These are phyloP conservation scores for Hylomyscus alleni DNA, from an alignment of 2,797 vertebrate species.

Conservation along the genomic window DNA sequence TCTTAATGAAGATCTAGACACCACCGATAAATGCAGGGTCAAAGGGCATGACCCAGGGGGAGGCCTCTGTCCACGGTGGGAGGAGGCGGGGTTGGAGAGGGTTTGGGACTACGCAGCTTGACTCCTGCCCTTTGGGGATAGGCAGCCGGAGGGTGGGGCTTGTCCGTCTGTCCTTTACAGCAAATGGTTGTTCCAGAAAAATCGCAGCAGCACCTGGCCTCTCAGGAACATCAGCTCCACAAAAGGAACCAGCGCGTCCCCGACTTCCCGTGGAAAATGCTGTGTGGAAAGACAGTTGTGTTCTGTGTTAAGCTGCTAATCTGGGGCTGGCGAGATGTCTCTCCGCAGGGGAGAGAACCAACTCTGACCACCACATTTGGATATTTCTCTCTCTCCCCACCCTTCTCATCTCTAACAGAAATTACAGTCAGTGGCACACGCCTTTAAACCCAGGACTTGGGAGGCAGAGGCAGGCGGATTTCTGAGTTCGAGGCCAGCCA, in stretches of 20 bases:
- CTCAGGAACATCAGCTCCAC: constrained; percentile 49
- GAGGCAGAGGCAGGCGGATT: no score
- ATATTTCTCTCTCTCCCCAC: no score
- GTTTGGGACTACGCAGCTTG: neutral
- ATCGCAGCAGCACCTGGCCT: neutral
- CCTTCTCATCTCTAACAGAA: neutral
- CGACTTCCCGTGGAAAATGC: constrained; percentile 51
- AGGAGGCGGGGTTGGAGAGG: neutral
- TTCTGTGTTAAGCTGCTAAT: neutral
- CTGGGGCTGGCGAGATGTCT: neutral
- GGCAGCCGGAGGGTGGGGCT: neutral
- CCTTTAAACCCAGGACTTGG: no score
- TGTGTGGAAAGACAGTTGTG: constrained; percentile 28
- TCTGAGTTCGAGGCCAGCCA: no score
- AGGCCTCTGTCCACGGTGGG: neutral
- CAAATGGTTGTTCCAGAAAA: constrained; percentile 62
- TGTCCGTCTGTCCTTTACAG: constrained; percentile 16
- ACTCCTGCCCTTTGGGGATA: neutral
- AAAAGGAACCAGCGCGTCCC: constrained; percentile 15
- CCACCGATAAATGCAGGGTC: neutral
- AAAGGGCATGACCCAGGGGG: neutral
- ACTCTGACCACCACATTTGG: neutral
- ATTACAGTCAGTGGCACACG: neutral
- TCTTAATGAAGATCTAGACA: neutral
- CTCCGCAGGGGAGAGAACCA: neutral